A percentile compares a stretch with the other conserved stretches of the same genome.
phyloP scores from a whole-genome alignment of 2,113 vertebrate genomes.

The Probosciger aterrimus region DNA sequence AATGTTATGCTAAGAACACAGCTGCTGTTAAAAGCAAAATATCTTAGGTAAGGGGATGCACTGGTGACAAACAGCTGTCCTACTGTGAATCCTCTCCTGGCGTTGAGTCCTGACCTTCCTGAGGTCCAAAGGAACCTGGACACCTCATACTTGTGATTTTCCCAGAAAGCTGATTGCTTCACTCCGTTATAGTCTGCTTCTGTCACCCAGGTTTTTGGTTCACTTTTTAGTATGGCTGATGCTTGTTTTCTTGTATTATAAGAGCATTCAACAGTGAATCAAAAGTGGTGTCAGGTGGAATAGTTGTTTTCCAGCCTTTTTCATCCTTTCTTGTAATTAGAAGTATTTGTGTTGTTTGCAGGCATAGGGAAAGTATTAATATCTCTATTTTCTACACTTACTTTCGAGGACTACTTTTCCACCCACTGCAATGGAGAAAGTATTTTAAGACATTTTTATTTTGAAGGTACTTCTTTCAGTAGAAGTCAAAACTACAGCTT shows the following conservation, averaged over 20 bases:
- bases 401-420: not conserved
- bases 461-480: not conserved
- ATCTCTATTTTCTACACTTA: not conserved
- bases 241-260: not conserved
- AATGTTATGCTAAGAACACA: not conserved
- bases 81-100: not conserved
- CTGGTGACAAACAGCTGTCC: not conserved
- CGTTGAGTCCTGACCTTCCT: not conserved
- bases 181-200: not conserved
- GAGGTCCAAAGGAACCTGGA: not conserved
- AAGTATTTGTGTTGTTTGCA: not conserved
- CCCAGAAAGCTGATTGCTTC: not conserved
- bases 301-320: not conserved
- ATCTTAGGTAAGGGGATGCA: not conserved
- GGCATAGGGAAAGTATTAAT: not conserved
- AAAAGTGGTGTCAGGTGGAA: not conserved
- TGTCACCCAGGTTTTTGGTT: not conserved
- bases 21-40: not conserved
- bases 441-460: not conserved
- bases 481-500: not conserved
- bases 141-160: not conserved
- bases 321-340: not conserved
- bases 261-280: not conserved
- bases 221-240: not conserved
- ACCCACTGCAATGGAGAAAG: not conserved